Percentiles rank a stretch among this genome's conserved stretches.
Evolutionary conservation across 2,797 vertebrate species (phyloP).

Genomic region (Myotis planiceps): DNA sequence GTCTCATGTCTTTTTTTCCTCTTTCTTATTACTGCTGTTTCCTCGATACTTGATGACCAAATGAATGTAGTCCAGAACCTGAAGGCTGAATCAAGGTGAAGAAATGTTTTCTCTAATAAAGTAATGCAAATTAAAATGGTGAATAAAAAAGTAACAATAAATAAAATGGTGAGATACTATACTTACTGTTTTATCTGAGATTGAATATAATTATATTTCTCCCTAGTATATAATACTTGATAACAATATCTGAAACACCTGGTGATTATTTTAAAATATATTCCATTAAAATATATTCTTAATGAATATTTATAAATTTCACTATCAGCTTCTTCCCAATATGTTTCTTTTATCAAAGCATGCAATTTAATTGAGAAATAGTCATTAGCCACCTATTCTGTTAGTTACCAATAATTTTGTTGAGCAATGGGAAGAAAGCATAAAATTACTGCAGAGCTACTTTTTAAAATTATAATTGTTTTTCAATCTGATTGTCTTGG

Average conservation of each 20-base stretch:
- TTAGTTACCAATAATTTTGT: not conserved
- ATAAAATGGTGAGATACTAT: not conserved
- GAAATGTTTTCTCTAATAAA: conserved; percentile 16
- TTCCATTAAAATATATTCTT: not conserved
- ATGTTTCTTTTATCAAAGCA: not conserved
- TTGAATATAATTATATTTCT: not conserved
- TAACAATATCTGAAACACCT: not conserved
- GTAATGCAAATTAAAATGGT: not conserved
- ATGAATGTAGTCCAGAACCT: not conserved
- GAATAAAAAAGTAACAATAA: not conserved
- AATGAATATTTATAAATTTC: not conserved
- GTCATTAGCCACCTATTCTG: not conserved
- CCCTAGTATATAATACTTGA: not conserved
- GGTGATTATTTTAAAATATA: not conserved
- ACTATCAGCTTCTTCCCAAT: not conserved
- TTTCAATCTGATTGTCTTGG: not conserved
- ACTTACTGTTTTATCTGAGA: not conserved
- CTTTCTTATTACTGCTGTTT: not conserved
- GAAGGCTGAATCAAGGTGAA: not conserved
- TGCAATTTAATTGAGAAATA: not conserved
- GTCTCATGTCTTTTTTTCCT: not conserved
- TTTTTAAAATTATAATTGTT: not conserved
- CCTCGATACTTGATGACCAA: not conserved
- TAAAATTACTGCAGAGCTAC: not conserved
- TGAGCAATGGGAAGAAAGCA: not conserved